A percentile compares a stretch with the other conserved stretches of the same genome.
Evolutionary conservation across 2,888 invertebrate species (phyloP).

Genomic region (Catotricha subobsoleta): DNA sequence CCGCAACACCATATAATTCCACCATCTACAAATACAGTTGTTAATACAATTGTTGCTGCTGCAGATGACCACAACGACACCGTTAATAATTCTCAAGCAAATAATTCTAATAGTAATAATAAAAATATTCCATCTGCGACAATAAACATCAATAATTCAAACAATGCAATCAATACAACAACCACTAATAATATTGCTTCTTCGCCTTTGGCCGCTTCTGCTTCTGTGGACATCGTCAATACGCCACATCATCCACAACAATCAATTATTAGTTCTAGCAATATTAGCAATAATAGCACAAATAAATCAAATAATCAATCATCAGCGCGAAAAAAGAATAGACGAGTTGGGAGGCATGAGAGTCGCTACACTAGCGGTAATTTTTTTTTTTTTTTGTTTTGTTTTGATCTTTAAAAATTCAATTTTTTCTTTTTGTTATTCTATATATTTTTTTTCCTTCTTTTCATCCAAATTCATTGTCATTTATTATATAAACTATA

Average conservation of each 20-base stretch:
- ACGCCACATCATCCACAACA: constrained; percentile 3
- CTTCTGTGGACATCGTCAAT: constrained; percentile 1
- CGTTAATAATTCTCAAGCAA: background rate
- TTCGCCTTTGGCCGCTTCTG: background rate
- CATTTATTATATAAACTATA: too few species aligned
- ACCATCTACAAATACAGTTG: background rate
- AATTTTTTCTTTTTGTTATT: too few species aligned
- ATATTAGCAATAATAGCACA: too few species aligned
- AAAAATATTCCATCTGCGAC: constrained; percentile 1
- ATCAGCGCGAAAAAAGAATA: constrained; percentile 12
- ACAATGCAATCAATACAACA: background rate
- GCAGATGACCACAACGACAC: background rate
- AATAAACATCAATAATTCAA: background rate
- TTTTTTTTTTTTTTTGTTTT: constrained; percentile 1
- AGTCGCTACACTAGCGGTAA: constrained; percentile 21
- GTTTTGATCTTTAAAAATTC: too few species aligned
- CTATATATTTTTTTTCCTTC: too few species aligned
- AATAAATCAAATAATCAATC: constrained; percentile 5
- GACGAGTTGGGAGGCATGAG: constrained; percentile 18
- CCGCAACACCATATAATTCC: constrained; percentile 7
- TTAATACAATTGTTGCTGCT: constrained; percentile 2
- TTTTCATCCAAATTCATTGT: too few species aligned
- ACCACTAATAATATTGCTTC: background rate
- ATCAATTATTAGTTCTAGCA: too few species aligned
- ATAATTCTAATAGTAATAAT: background rate